Conservation (phyloP, 1,140 invertebrate genomes). For the Diorhabda sublineata region DNA sequence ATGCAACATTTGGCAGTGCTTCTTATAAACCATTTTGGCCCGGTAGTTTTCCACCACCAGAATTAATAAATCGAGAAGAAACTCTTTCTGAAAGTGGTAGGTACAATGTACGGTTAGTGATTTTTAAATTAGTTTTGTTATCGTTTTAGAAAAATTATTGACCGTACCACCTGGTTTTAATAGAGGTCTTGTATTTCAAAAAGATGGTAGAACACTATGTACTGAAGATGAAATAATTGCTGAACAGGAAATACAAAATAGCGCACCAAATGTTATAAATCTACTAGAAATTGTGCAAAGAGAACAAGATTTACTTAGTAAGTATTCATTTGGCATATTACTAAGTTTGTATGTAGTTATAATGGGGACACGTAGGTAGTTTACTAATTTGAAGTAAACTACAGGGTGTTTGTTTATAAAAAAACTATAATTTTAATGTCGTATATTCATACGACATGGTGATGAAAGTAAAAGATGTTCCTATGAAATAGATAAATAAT, state of each 20-base stretch:
- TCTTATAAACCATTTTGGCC: slow-evolving; percentile 78
- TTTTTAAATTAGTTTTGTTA: not conserved
- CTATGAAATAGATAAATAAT: not conserved
- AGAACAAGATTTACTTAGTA: slow-evolving; percentile 38
- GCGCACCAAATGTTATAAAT: slow-evolving; percentile 40
- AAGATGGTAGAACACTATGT: slow-evolving; percentile 49
- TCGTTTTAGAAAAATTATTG: slow-evolving; percentile 50
- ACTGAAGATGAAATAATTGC: slow-evolving; percentile 1
- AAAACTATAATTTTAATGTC: too few species aligned
- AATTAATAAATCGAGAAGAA: slow-evolving; percentile 10
- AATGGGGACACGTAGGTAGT: too few species aligned
- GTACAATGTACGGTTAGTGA: too few species aligned
- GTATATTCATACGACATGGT: too few species aligned
- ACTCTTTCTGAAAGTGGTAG: slow-evolving; percentile 13
- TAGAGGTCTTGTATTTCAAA: slow-evolving; percentile 54
- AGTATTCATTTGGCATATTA: slow-evolving; percentile 5
- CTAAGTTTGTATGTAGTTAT: not conserved
- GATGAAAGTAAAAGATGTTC: too few species aligned
- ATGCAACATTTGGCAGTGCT: slow-evolving; percentile 63
- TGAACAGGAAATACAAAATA: slow-evolving; percentile 10
- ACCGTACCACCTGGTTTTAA: slow-evolving; percentile 62
- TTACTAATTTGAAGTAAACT: too few species aligned
- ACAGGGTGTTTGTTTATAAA: too few species aligned
- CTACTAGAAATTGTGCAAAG: slow-evolving; percentile 38
- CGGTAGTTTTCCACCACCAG: slow-evolving; percentile 66